Evolutionary conservation across 2,797 vertebrate species (phyloP), one percentile per base, ranked within the genome.

Genomic region (Botia kubotai): DNA sequence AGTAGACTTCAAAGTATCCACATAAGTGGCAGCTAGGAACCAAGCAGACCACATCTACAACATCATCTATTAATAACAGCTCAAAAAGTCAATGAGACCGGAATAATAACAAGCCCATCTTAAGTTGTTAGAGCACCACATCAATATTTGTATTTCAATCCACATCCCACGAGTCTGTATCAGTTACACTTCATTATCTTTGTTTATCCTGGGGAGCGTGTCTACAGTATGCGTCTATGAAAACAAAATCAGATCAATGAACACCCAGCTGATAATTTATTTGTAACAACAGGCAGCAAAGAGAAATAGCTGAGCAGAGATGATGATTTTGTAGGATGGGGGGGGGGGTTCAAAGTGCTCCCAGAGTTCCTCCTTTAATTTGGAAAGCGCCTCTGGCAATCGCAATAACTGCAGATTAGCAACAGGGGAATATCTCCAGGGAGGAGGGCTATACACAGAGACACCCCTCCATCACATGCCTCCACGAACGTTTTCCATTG

Each of bases 341-440:
- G 46, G 82, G 90, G 87, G 88, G 88, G 87, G 82, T 87, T 84
- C 88, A 77, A 92, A 92, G 87, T 91, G 90, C 83, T 79, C 87
- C 86, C 82, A 46, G 86, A 90, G 81, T 83, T 90, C 87, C 88
- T 88, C 84, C 91, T 91, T 94, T 93, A 93, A 94, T 95, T 95
- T 94, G 91, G 90, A 91, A 87, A 89, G 87, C 86, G 92, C 92
- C 89, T 83, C 90, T 79, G 89, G 93, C 92, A 91, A 90, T 91
- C 88, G 93, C 93, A 95, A 95, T 95, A 95, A 94, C 93, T 90
- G 91, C 91, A 92, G 93, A 95, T 95, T 95, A 94, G 92, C 88
- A 90, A 91, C 87, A 82, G 90, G 90, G 91, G 91, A 89, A 92
- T 94, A 92, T 94, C 94, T 94, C 93, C 72, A 69, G 93, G 92